phyloP scores from a whole-genome alignment of 2,797 vertebrate genomes.

The Ctenochaetus hawaiiensis region DNA sequence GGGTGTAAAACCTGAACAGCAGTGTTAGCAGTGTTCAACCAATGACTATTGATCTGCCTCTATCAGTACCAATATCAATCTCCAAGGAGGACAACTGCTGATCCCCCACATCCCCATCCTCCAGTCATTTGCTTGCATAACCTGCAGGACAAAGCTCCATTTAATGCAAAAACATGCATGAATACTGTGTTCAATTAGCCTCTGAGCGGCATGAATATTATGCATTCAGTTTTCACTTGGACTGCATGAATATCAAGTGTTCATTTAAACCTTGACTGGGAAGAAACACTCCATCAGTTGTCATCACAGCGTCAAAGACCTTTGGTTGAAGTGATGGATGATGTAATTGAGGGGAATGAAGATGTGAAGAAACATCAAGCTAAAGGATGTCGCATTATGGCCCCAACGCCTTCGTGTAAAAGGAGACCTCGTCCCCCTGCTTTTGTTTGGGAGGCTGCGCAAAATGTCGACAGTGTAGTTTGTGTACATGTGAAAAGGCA shows the following conservation, averaged over 20 bases:
- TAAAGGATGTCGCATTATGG: constrained; percentile 39
- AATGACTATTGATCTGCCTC: constrained; percentile 55
- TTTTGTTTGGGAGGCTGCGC: constrained; percentile 65
- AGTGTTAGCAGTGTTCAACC: constrained; percentile 47
- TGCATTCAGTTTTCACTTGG: constrained; percentile 54
- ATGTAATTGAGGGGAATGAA: constrained; percentile 67
- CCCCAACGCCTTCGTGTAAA: constrained; percentile 22
- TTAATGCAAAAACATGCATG: constrained; percentile 54
- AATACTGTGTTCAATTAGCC: constrained; percentile 61
- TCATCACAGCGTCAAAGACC: constrained; percentile 55
- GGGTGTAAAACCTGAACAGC: constrained; percentile 50
- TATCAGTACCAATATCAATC: constrained; percentile 59
- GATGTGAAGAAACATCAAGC: constrained; percentile 50
- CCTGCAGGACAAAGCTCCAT: constrained; percentile 33
- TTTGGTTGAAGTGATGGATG: constrained; percentile 67
- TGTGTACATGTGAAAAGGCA: constrained; percentile 74
- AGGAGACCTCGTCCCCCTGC: constrained; percentile 39
- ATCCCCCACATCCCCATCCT: constrained; percentile 42
- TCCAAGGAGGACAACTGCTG: constrained; percentile 38
- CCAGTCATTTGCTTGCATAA: constrained; percentile 32
- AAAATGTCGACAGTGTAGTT: constrained; percentile 80
- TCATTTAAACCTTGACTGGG: constrained; percentile 56
- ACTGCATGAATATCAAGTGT: constrained; percentile 72
- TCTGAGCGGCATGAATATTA: constrained; percentile 55
- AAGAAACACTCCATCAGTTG: constrained; percentile 57